These are phyloP conservation scores for Rhingia campestris DNA, from an alignment of 2,888 invertebrate genomes.

Conservation along the genomic window DNA sequence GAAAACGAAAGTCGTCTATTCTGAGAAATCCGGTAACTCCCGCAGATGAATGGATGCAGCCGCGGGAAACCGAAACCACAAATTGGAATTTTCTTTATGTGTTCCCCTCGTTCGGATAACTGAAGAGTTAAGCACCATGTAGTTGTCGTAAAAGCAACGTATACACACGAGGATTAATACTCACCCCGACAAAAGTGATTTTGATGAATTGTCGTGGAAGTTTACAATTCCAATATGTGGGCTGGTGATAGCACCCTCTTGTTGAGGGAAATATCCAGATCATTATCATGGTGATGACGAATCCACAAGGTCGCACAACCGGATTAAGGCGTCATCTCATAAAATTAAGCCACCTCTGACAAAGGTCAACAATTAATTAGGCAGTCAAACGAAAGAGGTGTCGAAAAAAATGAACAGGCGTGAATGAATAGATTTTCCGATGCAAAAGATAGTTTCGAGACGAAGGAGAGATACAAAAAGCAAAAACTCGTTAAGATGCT, in stretches of 20 bases:
- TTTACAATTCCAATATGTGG: slow-evolving; percentile 1
- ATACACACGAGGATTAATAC: too few relatives aligned
- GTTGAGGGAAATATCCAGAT: slow-evolving; percentile 17
- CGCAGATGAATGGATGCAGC: slow-evolving; percentile 22
- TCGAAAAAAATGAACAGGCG: not conserved
- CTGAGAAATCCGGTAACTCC: slow-evolving; percentile 14
- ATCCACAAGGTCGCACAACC: slow-evolving; percentile 36
- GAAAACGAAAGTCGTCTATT: slow-evolving; percentile 35
- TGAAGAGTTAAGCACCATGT: too few relatives aligned
- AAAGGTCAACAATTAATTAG: slow-evolving; percentile 49
- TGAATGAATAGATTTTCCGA: not conserved
- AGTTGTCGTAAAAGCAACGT: too few relatives aligned
- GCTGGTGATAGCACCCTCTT: slow-evolving; percentile 14
- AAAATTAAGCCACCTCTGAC: slow-evolving; percentile 17
- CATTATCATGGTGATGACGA: slow-evolving; percentile 32
- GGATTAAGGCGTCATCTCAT: slow-evolving; percentile 33
- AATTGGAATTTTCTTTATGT: slow-evolving; percentile 44
- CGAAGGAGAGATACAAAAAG: not conserved
- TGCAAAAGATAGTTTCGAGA: slow-evolving; percentile 19
- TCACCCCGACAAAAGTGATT: not conserved
- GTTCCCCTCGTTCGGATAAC: not conserved
- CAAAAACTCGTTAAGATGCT: slow-evolving; percentile 21
- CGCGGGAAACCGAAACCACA: not conserved
- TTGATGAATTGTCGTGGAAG: not conserved
- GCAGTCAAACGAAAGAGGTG: slow-evolving; percentile 14